Evolutionary conservation across 2,888 invertebrate species (phyloP), one percentile per base, ranked within the genome.

Genomic region (Spisula solida): DNA sequence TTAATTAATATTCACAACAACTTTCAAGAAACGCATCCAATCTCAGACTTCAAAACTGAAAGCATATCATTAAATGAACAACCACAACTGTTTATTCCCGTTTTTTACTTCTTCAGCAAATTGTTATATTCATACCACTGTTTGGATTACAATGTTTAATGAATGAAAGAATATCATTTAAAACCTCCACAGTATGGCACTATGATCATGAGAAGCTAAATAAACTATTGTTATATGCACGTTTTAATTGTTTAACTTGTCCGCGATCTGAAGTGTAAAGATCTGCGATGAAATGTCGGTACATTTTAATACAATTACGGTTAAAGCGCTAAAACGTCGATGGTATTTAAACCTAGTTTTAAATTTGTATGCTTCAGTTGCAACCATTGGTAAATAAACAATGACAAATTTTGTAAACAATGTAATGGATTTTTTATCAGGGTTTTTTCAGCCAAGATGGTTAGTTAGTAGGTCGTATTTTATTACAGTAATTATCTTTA

Each of bases 341-440:
- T 75, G 75, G 29, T 34, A 34, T 75, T 75, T 34, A 75, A 75
- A 34, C 75, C 75, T 75, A 75, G 34, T 34, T 75, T 75, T 75
- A 34, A 31, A 75, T 31, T 18, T 31, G 18, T 18, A 75, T 75
- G 29, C 31, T 75, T 75, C 75, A 75, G 18, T 31, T 14, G 31
- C 16, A 14, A 2, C 75, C 31, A 75, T 75, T 75, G 75, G 75
- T 75, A 75, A 75, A 75, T 75, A 75, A 31, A 75, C 75, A 34
- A 75, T 34, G 60, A 66, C 60, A 66, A 0, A 66, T 25, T 60
- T 66, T 66, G 60, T 66, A 25, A 66, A 66, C 60, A 66, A 66
- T 66, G 25, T 10, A 66, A 25, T 0, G n/a, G 60, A 66, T 60
- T 60, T 10, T 66, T 10, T 66, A 25, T 66, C 25, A n/a, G n/a